These are phyloP conservation scores for Morpho achilles DNA, from an alignment of 2,888 invertebrate species.

Conservation along the genomic window DNA sequence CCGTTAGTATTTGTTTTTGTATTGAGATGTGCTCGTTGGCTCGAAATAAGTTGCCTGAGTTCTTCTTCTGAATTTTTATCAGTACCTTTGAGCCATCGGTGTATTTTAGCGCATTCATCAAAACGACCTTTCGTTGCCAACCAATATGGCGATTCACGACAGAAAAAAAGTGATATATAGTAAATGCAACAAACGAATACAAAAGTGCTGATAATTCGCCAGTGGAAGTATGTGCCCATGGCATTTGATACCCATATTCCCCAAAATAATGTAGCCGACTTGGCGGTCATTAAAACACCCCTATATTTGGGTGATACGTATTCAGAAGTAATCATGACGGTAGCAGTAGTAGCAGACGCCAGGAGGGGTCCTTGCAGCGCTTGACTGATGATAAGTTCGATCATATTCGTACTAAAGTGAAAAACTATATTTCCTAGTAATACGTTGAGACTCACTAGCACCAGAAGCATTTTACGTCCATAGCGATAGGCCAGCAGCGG, in stretches of 20 bases:
- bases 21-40: slow-evolving; percentile 18
- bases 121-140: slow-evolving; percentile 26
- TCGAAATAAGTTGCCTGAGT: slow-evolving; percentile 18
- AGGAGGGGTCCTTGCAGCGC: no score
- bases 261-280: slow-evolving; percentile 25
- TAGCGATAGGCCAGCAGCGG: slow-evolving; percentile 6
- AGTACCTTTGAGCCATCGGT: slow-evolving; percentile 27
- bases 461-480: slow-evolving; percentile 1
- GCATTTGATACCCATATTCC: slow-evolving; percentile 28
- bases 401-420: slow-evolving; percentile 7
- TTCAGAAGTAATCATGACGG: no score
- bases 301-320: no score
- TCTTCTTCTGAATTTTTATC: slow-evolving; percentile 19
- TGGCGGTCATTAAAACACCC: slow-evolving; percentile 21
- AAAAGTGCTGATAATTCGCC: slow-evolving; percentile 25
- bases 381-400: slow-evolving; percentile 12
- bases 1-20: background rate
- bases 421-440: slow-evolving; percentile 7
- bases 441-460: slow-evolving; percentile 3
- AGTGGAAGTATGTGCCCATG: slow-evolving; percentile 30
- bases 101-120: slow-evolving; percentile 24
- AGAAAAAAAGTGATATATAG: slow-evolving; percentile 9
- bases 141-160: slow-evolving; percentile 29
- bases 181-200: slow-evolving; percentile 15
- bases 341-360: no score